Evolutionary conservation across 2,113 vertebrate species (phyloP), one percentile per base, ranked within the genome.

Genomic region (Cephalopterus ornatus): DNA sequence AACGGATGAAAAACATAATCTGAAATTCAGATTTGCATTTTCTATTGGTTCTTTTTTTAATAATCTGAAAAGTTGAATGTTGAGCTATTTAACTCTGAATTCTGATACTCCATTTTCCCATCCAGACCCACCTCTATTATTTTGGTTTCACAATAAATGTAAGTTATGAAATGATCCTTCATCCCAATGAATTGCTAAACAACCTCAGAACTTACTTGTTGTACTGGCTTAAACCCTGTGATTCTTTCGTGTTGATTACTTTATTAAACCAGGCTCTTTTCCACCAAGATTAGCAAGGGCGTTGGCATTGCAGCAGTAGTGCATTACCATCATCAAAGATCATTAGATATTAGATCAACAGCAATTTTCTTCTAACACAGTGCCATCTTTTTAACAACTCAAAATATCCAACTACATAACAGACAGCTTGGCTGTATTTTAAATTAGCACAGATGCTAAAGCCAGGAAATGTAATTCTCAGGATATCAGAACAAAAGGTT

Each of bases 401-500:
- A 92, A 95, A 96, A 90, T 87, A 96, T 53, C 61, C 65, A 94
- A 92, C 78, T 85, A 56, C 66, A 63, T 49, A 96, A 95, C 80
- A 94, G 95, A 94, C 91, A 93, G 81, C 66, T 94, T 85, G 92
- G 91, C 79, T 94, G 89, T 91, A 87, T 95, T 96, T 95, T 94
- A 97, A 89, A 78, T 85, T 74, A 96, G 44, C 82, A 93, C 88
- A 92, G 94, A 87, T 93, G 79, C 66, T 96, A 98, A 97, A 98
- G 75, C 70, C 80, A 96, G 91, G 92, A 94, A 97, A 91, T 94
- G 66, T 93, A 96, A 95, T 94, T 95, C 86, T 96, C 91, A 93
- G 77, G 91, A 66, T 89, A 96, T 73, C 39, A 73, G 94, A 97
- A 97, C 75, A 97, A 98, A 98, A 98, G 93, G 85, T 93, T 97